Base-by-base conservation (phyloP, 2,797 vertebrate species). In the Xyrichtys novacula region DNA sequence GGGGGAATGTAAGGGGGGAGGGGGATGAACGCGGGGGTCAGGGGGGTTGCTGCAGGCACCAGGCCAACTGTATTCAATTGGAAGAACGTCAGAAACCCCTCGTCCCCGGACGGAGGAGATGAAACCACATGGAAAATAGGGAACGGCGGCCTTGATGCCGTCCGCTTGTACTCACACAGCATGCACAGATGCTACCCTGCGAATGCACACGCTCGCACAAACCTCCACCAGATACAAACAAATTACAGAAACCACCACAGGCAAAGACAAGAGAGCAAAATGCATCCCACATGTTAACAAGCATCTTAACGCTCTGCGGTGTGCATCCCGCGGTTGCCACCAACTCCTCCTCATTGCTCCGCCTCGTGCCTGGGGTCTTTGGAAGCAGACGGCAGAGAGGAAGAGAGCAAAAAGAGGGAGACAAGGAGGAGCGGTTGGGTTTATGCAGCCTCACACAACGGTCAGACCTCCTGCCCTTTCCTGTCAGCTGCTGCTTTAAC, bases 161-260 rank as follows among this genome's bases (percentile, higher is more conserved):
- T 65, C 68, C 78, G 48, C 62, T 76, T 64, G 70, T 38, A 54
- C 49, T 36, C 53, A 63, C 59, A 46, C 71, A 74, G 74, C 72
- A 65, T 78, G 68, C 78, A 85, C 90, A 88, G 83, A 90, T 88
- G 88, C 80, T 80, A 69, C 76, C 77, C 58, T 5, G 42, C 66
- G 42, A 62, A 62, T 19, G 54, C 68, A 62, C 44, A 32, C 36
- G 32, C 71, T 64, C 53, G 26, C 69, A 72, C 71, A 64, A 66
- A 44, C 55, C 80, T 74, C 46, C 52, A 84, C 62, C 69, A 81
- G 68, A 73, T 58, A 69, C 7, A 78, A 83, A 80, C 71, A 76
- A 73, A 85, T 70, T 34, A 77, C 28, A 78, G 25, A 34, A 50
- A 54, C 8, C 31, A 70, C 75, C 76, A 68, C 60, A 60, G 71